Conservation (phyloP, 2,797 vertebrate genomes). For the Serranus cabrilla region DNA sequence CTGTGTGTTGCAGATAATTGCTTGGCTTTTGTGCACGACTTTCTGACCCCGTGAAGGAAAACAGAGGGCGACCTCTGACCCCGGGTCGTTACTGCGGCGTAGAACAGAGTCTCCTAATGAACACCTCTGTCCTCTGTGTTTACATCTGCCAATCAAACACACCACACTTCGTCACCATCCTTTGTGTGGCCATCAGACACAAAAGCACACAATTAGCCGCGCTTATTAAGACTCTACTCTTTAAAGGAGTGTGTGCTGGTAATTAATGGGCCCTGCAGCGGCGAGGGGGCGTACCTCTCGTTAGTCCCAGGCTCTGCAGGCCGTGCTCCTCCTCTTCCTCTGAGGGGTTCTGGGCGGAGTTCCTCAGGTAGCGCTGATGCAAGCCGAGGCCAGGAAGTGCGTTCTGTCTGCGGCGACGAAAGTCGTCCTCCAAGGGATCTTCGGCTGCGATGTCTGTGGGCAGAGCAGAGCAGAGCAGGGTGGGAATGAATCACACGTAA, state of each 20-base stretch:
- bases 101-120: slow-evolving; percentile 79
- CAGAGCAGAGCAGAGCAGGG: slow-evolving; percentile 54
- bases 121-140: slow-evolving; percentile 73
- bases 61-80: slow-evolving; percentile 76
- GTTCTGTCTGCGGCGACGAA: slow-evolving; percentile 87
- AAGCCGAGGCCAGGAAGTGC: slow-evolving; percentile 82
- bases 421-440: slow-evolving; percentile 88
- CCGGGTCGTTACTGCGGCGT: slow-evolving; percentile 52
- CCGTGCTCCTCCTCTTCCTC: slow-evolving; percentile 89
- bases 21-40: slow-evolving; percentile 71
- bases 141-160: slow-evolving; percentile 72
- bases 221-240: slow-evolving; percentile 69
- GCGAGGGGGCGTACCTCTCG: slow-evolving; percentile 87
- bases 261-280: slow-evolving; percentile 69
- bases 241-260: slow-evolving; percentile 61
- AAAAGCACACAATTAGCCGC: slow-evolving; percentile 76
- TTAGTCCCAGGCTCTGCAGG: slow-evolving; percentile 73
- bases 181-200: slow-evolving; percentile 74
- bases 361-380: slow-evolving; percentile 84
- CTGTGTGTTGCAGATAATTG: slow-evolving; percentile 72
- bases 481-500: slow-evolving; percentile 68
- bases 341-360: slow-evolving; percentile 77
- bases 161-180: slow-evolving; percentile 47
- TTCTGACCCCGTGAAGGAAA: slow-evolving; percentile 70
- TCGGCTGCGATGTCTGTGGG: slow-evolving; percentile 87